These are phyloP conservation scores for Petrocephalus microphthalmus DNA, from an alignment of 2,113 vertebrate genomes.

Conservation along the genomic window DNA sequence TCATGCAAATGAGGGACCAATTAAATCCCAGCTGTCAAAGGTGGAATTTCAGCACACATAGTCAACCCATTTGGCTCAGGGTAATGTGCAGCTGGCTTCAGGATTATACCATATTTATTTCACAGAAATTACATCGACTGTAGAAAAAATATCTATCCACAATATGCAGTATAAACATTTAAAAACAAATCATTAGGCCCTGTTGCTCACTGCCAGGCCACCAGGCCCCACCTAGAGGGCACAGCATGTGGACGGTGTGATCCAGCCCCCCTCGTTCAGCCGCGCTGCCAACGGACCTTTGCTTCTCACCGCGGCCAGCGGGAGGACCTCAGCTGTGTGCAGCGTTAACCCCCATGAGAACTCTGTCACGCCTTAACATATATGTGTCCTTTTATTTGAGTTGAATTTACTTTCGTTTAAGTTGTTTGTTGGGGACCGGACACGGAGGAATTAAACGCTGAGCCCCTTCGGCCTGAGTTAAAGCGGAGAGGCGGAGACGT, in stretches of 20 bases:
- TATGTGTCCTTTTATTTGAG: slow-evolving; percentile 18
- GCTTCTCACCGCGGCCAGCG: not conserved
- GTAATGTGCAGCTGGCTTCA: not conserved
- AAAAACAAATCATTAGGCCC: not conserved
- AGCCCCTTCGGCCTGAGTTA: slow-evolving; percentile 15
- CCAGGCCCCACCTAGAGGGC: not conserved
- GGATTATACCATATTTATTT: not conserved
- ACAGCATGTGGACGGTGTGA: not conserved
- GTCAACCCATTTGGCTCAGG: not conserved
- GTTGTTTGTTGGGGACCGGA: not conserved
- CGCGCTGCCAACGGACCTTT: not conserved
- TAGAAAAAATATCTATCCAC: not conserved
- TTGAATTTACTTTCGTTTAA: not conserved
- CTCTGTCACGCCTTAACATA: not conserved
- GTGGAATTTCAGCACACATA: not conserved
- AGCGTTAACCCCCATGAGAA: slow-evolving; percentile 1
- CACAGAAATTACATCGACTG: not conserved
- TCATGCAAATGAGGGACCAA: not conserved
- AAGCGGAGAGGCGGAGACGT: not conserved
- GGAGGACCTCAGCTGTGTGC: not conserved
- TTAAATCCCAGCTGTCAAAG: not conserved
- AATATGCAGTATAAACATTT: not conserved
- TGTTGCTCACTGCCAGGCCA: not conserved
- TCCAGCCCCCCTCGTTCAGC: not conserved
- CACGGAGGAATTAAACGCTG: not conserved